Base-by-base conservation (phyloP, 2,797 vertebrate genomes). In the Anniella stebbinsi region DNA sequence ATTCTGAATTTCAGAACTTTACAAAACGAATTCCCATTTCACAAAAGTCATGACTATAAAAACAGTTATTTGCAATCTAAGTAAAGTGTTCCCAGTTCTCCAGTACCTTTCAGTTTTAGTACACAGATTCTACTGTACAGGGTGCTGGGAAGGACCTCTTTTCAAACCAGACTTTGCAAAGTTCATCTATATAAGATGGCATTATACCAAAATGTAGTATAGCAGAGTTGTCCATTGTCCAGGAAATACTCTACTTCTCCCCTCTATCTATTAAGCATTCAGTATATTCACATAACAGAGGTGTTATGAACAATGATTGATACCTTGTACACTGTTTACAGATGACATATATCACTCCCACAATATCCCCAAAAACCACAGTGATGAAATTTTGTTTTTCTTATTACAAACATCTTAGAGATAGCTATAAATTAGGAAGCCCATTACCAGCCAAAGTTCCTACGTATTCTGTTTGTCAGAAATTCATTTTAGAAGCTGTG, bases 341-440 rank as follows among this genome's bases (percentile, higher is more conserved):
- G 84, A 91, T 92, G 86, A 89, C 75, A 88, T 84, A 66, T 25
- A 89, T 88, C 92, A 90, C 86, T 87, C n/a, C 3, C 41, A 92
- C 92, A 72, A 81, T 76, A 94, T 90, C 83, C 76, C 84, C 81
- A 84, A 94, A 90, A 60, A 95, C 63, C 6, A 86, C 75, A 84
- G 28, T 48, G 80, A 94, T 28, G 63, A 86, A 66, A 92, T 92
- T 92, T 94, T 95, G 89, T 94, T 75, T 30, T 93, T 88, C 91
- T 88, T 95, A 92, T 94, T 91, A 92, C 23, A 95, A 93, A 93
- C 89, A 45, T 85, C 30, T 45, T 91, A 88, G 89, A 41, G 89
- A 41, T 86, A 57, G 66, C 67, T 13, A 0, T 94, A 93, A 94
- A 94, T 95, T 95, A 95, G 69, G 0, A 9, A 89, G 90, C 70